Conservation (phyloP, 2,797 vertebrate species). For the Phaenicophaeus curvirostris region DNA sequence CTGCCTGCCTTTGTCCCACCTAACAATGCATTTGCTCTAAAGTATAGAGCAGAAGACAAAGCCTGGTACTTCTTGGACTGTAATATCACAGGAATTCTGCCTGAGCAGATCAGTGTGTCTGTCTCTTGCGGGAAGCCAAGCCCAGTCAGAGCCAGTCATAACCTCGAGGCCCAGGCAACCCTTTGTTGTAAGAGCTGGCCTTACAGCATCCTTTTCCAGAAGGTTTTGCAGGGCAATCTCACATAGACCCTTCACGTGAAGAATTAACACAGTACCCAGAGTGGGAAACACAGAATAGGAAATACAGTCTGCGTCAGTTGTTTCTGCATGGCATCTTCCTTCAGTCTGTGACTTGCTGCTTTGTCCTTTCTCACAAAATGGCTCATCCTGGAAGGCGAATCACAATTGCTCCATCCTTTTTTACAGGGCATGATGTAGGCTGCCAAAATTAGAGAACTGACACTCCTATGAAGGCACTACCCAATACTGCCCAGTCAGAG, state of each 20-base stretch:
- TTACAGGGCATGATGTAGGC: background rate
- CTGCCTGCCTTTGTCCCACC: background rate
- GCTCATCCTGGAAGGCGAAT: background rate
- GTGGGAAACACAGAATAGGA: background rate
- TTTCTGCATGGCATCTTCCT: background rate
- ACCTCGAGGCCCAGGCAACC: background rate
- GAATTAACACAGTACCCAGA: background rate
- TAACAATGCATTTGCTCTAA: background rate
- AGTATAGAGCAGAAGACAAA: background rate
- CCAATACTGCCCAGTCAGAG: background rate
- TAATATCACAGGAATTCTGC: background rate
- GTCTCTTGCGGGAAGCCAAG: background rate
- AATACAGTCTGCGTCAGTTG: background rate
- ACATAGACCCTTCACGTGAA: background rate
- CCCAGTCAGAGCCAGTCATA: background rate
- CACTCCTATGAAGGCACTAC: background rate
- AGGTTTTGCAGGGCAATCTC: background rate
- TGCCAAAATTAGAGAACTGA: slow-evolving; percentile 8
- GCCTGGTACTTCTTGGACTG: background rate
- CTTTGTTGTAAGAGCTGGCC: background rate
- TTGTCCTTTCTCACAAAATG: background rate
- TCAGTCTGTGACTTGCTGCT: background rate
- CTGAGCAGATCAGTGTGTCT: accelerated
- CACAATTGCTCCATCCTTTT: background rate
- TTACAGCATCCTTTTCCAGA: background rate